phyloP scores from a whole-genome alignment of 2,888 invertebrate species.

The Papilio demoleus region DNA sequence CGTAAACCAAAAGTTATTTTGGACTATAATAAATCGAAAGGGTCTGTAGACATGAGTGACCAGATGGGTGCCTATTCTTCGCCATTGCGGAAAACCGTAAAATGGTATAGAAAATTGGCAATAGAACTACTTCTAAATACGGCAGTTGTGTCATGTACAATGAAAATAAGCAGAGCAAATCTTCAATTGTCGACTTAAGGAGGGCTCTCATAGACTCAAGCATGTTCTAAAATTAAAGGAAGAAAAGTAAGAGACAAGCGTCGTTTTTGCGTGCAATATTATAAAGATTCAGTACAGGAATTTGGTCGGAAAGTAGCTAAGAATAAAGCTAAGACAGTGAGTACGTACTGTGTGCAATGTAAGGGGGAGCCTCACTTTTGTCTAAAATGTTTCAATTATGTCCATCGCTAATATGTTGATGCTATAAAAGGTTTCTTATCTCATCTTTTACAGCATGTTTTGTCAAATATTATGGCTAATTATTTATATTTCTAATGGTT shows the following conservation, averaged over 20 bases:
- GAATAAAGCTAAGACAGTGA: slow-evolving; percentile 52
- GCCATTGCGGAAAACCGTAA: slow-evolving; percentile 55
- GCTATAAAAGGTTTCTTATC: no score
- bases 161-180: slow-evolving; percentile 42
- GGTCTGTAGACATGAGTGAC: slow-evolving; percentile 55
- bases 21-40: slow-evolving; percentile 56
- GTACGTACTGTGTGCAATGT: slow-evolving; percentile 49
- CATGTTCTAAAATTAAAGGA: slow-evolving; percentile 49
- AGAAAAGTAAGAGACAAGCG: slow-evolving; percentile 50
- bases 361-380: slow-evolving; percentile 48
- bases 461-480: no score
- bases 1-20: slow-evolving; percentile 49
- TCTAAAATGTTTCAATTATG: slow-evolving; percentile 49
- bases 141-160: slow-evolving; percentile 45
- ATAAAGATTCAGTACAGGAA: slow-evolving; percentile 48
- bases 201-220: slow-evolving; percentile 45
- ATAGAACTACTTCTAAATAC: slow-evolving; percentile 55
- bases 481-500: no score
- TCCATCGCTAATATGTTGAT: slow-evolving; percentile 41
- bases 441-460: no score
- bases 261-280: slow-evolving; percentile 51
- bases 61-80: slow-evolving; percentile 54
- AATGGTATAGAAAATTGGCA: slow-evolving; percentile 58
- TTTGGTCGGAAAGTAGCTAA: slow-evolving; percentile 50
- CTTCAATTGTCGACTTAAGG: slow-evolving; percentile 44